Conservation (phyloP, 2,797 vertebrate species). For the Dromococcyx pavoninus region DNA sequence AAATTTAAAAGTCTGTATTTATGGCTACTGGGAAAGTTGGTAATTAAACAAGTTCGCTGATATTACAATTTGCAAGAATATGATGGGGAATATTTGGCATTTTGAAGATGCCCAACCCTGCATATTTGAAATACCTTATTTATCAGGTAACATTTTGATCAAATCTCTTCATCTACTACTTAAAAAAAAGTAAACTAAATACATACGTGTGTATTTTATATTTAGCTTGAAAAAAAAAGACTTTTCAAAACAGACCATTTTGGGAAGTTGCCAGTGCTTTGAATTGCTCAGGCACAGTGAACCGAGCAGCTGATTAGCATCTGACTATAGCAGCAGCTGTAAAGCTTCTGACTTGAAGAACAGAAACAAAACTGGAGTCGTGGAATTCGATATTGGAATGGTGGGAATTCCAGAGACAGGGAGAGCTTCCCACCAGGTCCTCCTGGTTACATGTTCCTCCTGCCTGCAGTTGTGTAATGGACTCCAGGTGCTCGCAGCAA, state of each 20-base stretch:
- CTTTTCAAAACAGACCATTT: not conserved
- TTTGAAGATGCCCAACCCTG: not conserved
- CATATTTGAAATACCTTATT: not conserved
- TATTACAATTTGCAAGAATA: not conserved
- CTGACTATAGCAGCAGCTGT: conserved; percentile 37
- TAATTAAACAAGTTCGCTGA: not conserved
- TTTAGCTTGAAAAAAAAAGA: not conserved
- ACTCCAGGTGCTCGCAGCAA: not conserved
- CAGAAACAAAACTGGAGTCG: conserved; percentile 9
- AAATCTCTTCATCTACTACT: not conserved
- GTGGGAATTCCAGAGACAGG: not conserved
- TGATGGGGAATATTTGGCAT: not conserved
- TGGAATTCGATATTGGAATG: not conserved
- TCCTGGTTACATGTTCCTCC: accelerated
- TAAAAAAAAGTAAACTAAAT: not conserved
- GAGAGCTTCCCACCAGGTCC: not conserved
- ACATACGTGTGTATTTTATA: not conserved
- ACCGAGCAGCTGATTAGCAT: conserved; percentile 34
- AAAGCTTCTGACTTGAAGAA: conserved; percentile 36
- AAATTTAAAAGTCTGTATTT: not conserved
- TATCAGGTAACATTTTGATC: not conserved
- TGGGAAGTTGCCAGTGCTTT: conserved; percentile 16
- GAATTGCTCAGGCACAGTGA: not conserved
- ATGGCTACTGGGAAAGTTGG: not conserved
- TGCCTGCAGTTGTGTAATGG: accelerated